phyloP scores from a whole-genome alignment of 2,888 invertebrate species.

The Apodemia duryi region DNA sequence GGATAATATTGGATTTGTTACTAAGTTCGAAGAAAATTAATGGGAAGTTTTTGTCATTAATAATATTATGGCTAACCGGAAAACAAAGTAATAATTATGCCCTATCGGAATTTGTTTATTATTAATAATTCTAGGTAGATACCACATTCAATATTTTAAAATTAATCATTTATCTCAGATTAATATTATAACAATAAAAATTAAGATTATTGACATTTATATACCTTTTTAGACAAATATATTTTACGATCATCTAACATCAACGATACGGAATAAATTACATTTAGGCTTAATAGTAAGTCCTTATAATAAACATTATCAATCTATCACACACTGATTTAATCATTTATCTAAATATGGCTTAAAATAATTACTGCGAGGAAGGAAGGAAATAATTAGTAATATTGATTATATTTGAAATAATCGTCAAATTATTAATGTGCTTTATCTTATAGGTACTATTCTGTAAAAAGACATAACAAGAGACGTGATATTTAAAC shows the following conservation, averaged over 20 bases:
- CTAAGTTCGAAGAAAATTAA: too few relatives aligned
- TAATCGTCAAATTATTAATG: too few relatives aligned
- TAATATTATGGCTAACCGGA: neutral
- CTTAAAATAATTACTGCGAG: neutral
- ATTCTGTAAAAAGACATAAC: too few relatives aligned
- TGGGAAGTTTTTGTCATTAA: too few relatives aligned
- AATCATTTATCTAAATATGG: neutral
- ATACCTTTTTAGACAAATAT: too few relatives aligned
- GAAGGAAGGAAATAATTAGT: conserved; percentile 1
- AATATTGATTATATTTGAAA: too few relatives aligned
- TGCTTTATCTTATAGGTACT: too few relatives aligned
- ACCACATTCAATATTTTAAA: neutral
- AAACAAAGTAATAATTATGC: neutral
- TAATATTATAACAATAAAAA: too few relatives aligned
- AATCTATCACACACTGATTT: conserved; percentile 3
- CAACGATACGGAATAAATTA: conserved; percentile 6
- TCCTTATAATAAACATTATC: neutral
- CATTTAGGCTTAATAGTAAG: neutral
- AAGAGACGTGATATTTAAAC: too few relatives aligned
- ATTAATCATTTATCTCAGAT: too few relatives aligned
- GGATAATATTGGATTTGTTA: too few relatives aligned
- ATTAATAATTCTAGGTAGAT: neutral
- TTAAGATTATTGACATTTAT: too few relatives aligned
- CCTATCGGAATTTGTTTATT: neutral
- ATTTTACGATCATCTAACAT: conserved; percentile 2